These are phyloP conservation scores for Prosopocoilus inquinatus DNA, from an alignment of 2,888 invertebrate species.

Conservation along the genomic window DNA sequence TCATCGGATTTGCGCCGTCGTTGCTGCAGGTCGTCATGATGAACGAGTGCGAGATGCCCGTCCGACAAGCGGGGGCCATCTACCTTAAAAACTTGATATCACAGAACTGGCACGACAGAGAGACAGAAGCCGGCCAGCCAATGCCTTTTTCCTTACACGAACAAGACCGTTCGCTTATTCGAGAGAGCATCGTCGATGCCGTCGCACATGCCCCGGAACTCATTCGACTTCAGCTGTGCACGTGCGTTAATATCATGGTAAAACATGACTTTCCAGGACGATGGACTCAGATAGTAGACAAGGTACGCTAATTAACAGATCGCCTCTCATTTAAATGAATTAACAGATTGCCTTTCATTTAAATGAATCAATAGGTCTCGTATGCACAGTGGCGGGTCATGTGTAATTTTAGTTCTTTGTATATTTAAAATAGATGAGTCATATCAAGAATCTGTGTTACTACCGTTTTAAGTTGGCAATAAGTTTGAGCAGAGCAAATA, in stretches of 20 bases:
- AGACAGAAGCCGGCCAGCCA: slow-evolving; percentile 69
- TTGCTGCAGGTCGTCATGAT: slow-evolving; percentile 92
- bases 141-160: slow-evolving; percentile 89
- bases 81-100: slow-evolving; percentile 94
- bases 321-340: background rate
- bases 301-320: slow-evolving; percentile 58
- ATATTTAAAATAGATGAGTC: too few relatives aligned
- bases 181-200: slow-evolving; percentile 94
- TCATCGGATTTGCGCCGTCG: slow-evolving; percentile 93
- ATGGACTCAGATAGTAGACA: slow-evolving; percentile 95
- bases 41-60: slow-evolving; percentile 84
- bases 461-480: background rate
- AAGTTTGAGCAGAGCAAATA: too few relatives aligned
- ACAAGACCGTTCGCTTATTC: slow-evolving; percentile 90
- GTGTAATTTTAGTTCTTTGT: background rate
- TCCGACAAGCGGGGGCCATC: slow-evolving; percentile 94
- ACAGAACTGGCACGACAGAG: slow-evolving; percentile 85
- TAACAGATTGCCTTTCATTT: background rate
- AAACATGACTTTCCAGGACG: slow-evolving; percentile 94
- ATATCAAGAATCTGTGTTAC: too few relatives aligned
- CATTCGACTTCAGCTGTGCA: slow-evolving; percentile 84
- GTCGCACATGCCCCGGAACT: slow-evolving; percentile 90
- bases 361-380: background rate
- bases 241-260: slow-evolving; percentile 90
- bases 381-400: background rate